Base-by-base conservation (phyloP, 2,888 invertebrate species). In the Subacronicta megacephala region DNA sequence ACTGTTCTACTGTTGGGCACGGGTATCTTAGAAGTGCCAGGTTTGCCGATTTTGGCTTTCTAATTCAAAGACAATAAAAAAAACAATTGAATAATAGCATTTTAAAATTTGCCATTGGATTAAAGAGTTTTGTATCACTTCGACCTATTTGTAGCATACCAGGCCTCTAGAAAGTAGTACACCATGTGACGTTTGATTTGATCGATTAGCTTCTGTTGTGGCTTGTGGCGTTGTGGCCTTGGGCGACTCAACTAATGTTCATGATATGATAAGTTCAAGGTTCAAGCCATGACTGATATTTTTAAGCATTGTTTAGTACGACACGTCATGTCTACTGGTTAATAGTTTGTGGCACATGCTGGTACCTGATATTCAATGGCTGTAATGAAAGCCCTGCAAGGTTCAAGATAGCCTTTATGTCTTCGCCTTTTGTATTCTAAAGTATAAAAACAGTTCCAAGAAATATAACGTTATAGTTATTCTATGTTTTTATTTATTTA, bases 191-290 rank as follows among this genome's bases (percentile, higher is more conserved):
- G 69, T 71, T 62, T 54, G 65, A 77, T 76, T 77, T 82, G 80
- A 87, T 87, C 82, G 78, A 86, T 84, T 78, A 66, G 49, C 59
- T 54, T 61, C 62, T 47, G 69, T 75, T 75, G 75, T 75, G 71
- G 62, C 63, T 75, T 75, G 75, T 75, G 71, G 62, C 63, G 62
- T 72, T 46, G 40, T 65, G 75, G 67, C 88, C 85, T 87, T 82
- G 80, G 67, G 65, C 54, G 58, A 51, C 64, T 74, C 72, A 62
- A 80, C 69, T 76, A 68, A 73, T 73, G 65, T 78, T 23, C 69
- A 71, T 62, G 62, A 71, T 78, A 76, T 83, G 77, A 84, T 82
- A 84, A 86, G 84, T 82, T 88, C 86, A 88, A 80, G 85, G 88
- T 75, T 80, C 59, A 40, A 44, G 33, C 46, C 26, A 31, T 75